Base-by-base conservation (phyloP, 37 sponge, comb jelly and placozoan genomes). In the Tethya wilhelma region DNA sequence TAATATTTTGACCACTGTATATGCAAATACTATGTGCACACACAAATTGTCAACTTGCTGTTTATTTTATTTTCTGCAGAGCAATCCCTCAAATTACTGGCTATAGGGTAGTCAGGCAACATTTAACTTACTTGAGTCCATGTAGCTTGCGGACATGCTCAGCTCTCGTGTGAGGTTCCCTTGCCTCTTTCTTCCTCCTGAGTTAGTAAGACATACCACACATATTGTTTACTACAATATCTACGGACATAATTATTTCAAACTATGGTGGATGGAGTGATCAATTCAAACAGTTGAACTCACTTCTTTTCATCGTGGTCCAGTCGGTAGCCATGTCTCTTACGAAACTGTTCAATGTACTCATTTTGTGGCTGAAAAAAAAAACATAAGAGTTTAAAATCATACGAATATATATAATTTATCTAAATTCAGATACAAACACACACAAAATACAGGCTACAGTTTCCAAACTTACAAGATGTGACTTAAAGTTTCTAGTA, bases 291-390 rank as follows among this genome's bases (percentile, higher is more conserved):
- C n/a, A n/a, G n/a, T n/a, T n/a, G 7, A 60, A 12, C 93, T 74
- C 73, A 95, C 96, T 84, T 89, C 56, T 89, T 96, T 69, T 99
- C 97, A 62, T 84, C 78, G 71, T 99, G 86, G 63, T 99, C 97
- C 66, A 94, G 63, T 43, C 95, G 84, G 69, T 89, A 86, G 40
- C 99, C 99, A 86, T 94, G 93, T 25, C 97, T 71, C 85, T 94
- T 99, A 29, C 87, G 69, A 43, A 88, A 75, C 69, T 79, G 83
- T 59, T 99, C 99, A 30, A 99, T 99, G 73, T 99, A 89, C 72
- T 99, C 99, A 86, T 99, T 99, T 85, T 99, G 99, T 1, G 99
- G 99, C 99, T 92, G 67, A 41, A 11, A 28, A 58, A 9, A 58
- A 58, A 58, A 4, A 58, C 17, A n/a, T n/a, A n/a, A n/a, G n/a